Conservation (phyloP, 2,113 vertebrate genomes). For the Pachyramphus minor region DNA sequence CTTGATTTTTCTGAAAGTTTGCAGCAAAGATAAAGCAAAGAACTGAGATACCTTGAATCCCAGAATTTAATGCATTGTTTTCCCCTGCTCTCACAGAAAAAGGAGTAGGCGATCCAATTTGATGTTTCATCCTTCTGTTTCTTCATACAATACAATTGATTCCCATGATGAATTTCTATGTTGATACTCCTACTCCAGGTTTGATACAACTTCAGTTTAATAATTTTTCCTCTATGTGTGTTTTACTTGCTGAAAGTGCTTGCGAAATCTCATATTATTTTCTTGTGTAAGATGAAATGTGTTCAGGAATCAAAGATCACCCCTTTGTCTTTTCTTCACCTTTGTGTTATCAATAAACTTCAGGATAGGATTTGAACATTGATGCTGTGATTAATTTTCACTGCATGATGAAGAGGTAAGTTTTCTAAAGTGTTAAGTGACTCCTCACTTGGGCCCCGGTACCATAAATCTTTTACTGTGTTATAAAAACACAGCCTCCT, state of each 20-base stretch:
- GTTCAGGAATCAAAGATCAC: neutral
- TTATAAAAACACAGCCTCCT: neutral
- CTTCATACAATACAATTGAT: slow-evolving; percentile 16
- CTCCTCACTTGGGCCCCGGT: neutral
- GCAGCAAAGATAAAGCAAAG: neutral
- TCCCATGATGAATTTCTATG: neutral
- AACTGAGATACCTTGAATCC: neutral
- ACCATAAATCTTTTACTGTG: neutral
- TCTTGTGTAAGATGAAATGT: neutral
- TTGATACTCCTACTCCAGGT: neutral
- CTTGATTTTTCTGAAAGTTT: neutral
- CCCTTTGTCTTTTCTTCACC: neutral
- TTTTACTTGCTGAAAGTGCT: neutral
- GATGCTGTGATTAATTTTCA: neutral
- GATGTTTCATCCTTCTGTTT: neutral
- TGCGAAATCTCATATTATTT: neutral
- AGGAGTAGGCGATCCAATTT: neutral
- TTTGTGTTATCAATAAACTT: neutral
- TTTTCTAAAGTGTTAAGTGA: neutral
- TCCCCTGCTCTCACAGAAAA: neutral
- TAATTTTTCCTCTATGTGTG: neutral
- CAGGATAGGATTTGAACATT: neutral
- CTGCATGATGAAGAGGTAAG: neutral
- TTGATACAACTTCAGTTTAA: neutral
- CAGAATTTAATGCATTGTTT: neutral